Percentiles rank a stretch among this genome's conserved stretches.
Conservation (phyloP, 2,113 vertebrate species). For the Lasiurus borealis region DNA sequence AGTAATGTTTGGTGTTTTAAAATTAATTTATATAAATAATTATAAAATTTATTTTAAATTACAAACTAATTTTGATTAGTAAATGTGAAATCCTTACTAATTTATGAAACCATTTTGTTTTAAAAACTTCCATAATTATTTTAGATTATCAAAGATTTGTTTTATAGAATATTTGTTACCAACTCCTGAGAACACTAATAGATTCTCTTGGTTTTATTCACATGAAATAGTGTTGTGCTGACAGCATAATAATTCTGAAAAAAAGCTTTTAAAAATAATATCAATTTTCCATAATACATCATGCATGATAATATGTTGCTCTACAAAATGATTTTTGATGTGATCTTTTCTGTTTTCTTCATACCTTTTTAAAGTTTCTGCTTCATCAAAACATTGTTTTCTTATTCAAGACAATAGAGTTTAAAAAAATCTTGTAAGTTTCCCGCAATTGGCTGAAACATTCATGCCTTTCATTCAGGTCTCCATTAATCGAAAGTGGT, state of each 20-base stretch:
- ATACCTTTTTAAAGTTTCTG: slow-evolving; percentile 66
- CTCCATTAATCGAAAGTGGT: slow-evolving; percentile 84
- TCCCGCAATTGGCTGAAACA: slow-evolving; percentile 74
- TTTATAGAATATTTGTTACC: background rate
- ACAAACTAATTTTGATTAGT: background rate
- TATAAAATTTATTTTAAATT: background rate
- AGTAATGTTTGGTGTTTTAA: background rate
- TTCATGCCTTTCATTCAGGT: slow-evolving; percentile 68
- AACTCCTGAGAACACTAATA: slow-evolving; percentile 66
- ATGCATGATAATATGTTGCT: slow-evolving; percentile 67
- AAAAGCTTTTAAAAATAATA: slow-evolving; percentile 82
- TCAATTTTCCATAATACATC: slow-evolving; percentile 75
- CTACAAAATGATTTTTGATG: slow-evolving; percentile 72
- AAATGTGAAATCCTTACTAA: background rate
- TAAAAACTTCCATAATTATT: background rate
- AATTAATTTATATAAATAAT: background rate
- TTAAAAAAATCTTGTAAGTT: slow-evolving; percentile 64
- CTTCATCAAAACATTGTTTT: slow-evolving; percentile 60
- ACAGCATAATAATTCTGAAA: slow-evolving; percentile 72
- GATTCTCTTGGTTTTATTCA: slow-evolving; percentile 17
- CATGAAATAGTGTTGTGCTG: slow-evolving; percentile 74
- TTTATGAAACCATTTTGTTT: background rate
- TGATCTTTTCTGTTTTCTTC: slow-evolving; percentile 56
- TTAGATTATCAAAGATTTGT: slow-evolving; percentile 50
- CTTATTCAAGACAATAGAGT: slow-evolving; percentile 57